Conservation (phyloP, 1,140 invertebrate genomes). For the Psix sp. region DNA sequence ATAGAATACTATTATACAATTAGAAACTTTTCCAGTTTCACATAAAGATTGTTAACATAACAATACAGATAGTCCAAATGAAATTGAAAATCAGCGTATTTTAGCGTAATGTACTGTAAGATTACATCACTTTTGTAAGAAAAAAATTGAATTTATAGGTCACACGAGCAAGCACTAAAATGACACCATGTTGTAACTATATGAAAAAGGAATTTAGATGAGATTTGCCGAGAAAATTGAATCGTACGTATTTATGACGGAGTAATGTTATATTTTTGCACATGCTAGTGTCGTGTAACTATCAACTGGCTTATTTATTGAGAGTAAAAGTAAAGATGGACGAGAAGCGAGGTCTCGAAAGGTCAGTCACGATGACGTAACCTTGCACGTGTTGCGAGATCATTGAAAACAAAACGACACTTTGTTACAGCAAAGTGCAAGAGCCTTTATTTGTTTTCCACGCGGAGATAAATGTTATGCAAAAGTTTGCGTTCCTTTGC, state of each 20-base stretch:
- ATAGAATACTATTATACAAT: constrained; percentile 56
- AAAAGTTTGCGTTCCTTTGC: constrained; percentile 12
- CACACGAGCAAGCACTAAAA: too few species aligned
- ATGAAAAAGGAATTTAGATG: too few species aligned
- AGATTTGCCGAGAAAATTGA: constrained; percentile 33
- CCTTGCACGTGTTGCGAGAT: constrained; percentile 55
- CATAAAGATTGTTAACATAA: constrained; percentile 49
- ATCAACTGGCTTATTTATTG: constrained; percentile 57
- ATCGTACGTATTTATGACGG: constrained; percentile 21
- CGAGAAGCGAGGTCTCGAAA: constrained; percentile 60
- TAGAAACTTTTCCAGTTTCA: constrained; percentile 52
- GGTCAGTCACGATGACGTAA: constrained; percentile 61
- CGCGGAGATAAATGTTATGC: constrained; percentile 23
- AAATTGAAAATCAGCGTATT: too few species aligned
- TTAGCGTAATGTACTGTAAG: too few species aligned
- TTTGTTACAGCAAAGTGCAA: constrained; percentile 34
- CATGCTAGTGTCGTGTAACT: constrained; percentile 35
- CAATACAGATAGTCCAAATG: too few species aligned
- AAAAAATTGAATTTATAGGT: too few species aligned
- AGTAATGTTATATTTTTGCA: constrained; percentile 46
- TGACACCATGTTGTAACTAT: too few species aligned
- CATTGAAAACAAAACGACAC: constrained; percentile 52
- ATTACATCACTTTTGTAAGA: too few species aligned
- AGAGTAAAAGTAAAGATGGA: constrained; percentile 65
- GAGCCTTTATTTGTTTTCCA: constrained; percentile 39